These are phyloP conservation scores for Acanthosepion esculentum DNA, from an alignment of 2,888 invertebrate genomes.

Conservation along the genomic window DNA sequence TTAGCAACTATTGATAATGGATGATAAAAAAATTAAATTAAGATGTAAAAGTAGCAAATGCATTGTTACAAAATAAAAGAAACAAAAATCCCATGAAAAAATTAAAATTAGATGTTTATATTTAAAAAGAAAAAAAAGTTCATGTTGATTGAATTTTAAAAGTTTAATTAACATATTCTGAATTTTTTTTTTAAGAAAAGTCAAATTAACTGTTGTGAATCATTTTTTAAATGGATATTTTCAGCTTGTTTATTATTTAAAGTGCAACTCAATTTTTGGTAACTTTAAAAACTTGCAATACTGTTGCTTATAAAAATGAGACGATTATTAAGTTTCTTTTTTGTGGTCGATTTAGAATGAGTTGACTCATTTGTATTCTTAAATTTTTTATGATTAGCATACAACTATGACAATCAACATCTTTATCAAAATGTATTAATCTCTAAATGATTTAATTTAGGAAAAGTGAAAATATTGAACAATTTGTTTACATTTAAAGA, in stretches of 20 bases:
- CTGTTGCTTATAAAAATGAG: background rate
- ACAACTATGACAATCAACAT: background rate
- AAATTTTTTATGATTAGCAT: background rate
- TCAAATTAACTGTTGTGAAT: background rate
- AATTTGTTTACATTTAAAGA: background rate
- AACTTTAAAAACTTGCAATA: background rate
- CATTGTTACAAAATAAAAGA: background rate
- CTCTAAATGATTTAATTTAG: background rate
- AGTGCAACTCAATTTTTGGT: background rate
- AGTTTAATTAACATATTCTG: background rate
- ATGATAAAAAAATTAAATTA: background rate
- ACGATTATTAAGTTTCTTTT: background rate
- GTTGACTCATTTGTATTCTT: background rate
- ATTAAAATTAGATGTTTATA: no score
- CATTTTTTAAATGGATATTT: background rate
- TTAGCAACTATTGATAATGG: background rate
- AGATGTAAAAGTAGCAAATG: background rate
- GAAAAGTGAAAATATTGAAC: background rate
- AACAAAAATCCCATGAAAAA: background rate
- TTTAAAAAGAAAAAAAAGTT: background rate
- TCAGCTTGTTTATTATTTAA: background rate
- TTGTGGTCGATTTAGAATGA: background rate
- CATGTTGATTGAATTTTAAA: background rate
- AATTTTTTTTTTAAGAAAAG: background rate
- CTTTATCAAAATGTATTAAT: background rate